Base-by-base conservation (phyloP, 1,140 invertebrate genomes). In the Ooceraea biroi region DNA sequence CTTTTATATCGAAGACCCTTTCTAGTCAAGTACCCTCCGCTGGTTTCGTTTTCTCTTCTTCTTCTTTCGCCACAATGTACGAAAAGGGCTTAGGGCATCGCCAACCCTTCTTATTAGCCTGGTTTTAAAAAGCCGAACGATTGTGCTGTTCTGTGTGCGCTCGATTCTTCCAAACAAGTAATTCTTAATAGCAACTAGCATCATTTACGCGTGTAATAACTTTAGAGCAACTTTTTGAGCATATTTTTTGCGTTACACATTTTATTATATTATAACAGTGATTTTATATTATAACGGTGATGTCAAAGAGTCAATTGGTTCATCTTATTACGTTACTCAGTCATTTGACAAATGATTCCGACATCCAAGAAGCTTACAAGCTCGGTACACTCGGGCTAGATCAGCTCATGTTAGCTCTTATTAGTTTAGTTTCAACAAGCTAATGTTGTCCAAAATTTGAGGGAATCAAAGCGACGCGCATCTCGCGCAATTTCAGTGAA, bases 1-100 rank as follows among this genome's bases (percentile, higher is more conserved):
- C 91, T 89, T 90, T 92, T 92, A 89, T 90, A 90, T 89, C 84
- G 68, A 61, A 73, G 80, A 89, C 89, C 85, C 90, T 92, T 87
- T 83, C 88, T 91, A 89, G 87, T 88, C 88, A 90, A 92, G 91
- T 91, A 91, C 86, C 80, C 89, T 82, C 85, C 41, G 73, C 85
- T 83, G 80, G 68, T 84, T 58, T 72, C 83, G 48, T 72, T 87
- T 87, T 63, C 57, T 50, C 60, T 69, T 74, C 58, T 63, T 85
- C 82, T 74, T 36, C 55, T 69, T 68, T 63, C 57, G 58, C 80
- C 48, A 60, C 30, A 69, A 69, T 65, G 44, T 65, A 46, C 44
- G 12, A 17, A 44, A 50, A 52, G 69, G 60, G 52, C 68, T 82
- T 71, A 44, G 36, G 58, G 41, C 60, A 82, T 57, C 52, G 66